These are phyloP conservation scores for Phenacoccus solenopsis DNA, from an alignment of 1,140 invertebrate species.

Conservation along the genomic window DNA sequence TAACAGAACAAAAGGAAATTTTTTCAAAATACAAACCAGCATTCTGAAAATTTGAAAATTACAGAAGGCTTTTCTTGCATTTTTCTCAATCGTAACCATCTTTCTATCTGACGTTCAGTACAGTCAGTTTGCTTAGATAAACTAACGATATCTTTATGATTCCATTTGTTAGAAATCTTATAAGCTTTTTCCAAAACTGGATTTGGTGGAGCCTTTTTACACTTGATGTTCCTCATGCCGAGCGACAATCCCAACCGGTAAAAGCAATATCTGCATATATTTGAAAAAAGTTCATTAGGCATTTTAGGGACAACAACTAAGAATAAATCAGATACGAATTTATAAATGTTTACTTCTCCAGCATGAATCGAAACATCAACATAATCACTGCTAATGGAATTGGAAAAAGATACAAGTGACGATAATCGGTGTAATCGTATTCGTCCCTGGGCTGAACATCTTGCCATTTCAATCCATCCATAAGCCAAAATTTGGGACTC, in stretches of 20 bases:
- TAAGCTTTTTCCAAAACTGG: conserved; percentile 60
- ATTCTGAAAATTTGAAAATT: conserved; percentile 81
- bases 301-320: background rate
- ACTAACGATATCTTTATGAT: conserved; percentile 58
- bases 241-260: conserved; percentile 57
- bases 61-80: conserved; percentile 76
- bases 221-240: conserved; percentile 61
- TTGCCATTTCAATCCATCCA: conserved; percentile 75
- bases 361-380: conserved; percentile 53
- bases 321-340: background rate
- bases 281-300: conserved; percentile 11
- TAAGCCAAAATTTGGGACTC: conserved; percentile 72
- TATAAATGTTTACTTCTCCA: conserved; percentile 59
- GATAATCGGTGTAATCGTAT: conserved; percentile 65
- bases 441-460: conserved; percentile 64
- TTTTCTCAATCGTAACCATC: conserved; percentile 72
- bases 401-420: conserved; percentile 57
- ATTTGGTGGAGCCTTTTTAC: conserved; percentile 57
- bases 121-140: conserved; percentile 77
- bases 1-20: too few relatives aligned
- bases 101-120: conserved; percentile 75
- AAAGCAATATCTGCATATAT: conserved; percentile 56
- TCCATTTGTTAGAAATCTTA: conserved; percentile 46
- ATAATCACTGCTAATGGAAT: conserved; percentile 64
- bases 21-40: conserved; percentile 38